Conservation (phyloP, 2,888 invertebrate species). For the Drymonia ruficornis region DNA sequence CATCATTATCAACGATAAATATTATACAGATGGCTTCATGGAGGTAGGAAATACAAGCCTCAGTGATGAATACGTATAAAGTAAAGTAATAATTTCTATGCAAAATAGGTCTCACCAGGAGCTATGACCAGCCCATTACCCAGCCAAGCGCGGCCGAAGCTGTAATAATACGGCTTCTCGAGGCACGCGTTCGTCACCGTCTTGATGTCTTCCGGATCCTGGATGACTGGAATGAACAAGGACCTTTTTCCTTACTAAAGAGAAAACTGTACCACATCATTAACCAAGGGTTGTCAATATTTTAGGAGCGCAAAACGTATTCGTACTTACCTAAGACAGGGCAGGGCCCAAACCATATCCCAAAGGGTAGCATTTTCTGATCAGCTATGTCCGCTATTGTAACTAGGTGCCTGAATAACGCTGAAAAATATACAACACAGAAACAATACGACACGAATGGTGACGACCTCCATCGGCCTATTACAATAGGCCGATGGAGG, state of each 20-base stretch:
- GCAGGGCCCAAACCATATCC: constrained; percentile 52
- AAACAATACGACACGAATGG: no score
- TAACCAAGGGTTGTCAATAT: no score
- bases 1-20: no score
- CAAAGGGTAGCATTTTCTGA: constrained; percentile 42
- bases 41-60: no score
- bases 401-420: constrained; percentile 33
- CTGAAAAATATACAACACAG: constrained; percentile 32
- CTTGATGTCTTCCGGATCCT: constrained; percentile 60
- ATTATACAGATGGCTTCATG: no score
- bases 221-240: constrained; percentile 41
- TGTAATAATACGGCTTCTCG: constrained; percentile 64
- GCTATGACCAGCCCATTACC: constrained; percentile 67
- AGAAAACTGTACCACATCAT: no score
- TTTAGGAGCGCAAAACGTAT: no score
- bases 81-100: no score
- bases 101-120: constrained; percentile 45
- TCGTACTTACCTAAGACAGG: constrained; percentile 49
- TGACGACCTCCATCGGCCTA: background rate
- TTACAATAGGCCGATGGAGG: no score
- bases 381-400: constrained; percentile 46
- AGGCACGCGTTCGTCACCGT: constrained; percentile 52
- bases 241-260: no score
- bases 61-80: no score
- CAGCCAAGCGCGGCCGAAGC: constrained; percentile 57